Evolutionary conservation across 2,888 invertebrate genomes (phyloP), one percentile per base, ranked within the genome.

Genomic region (Calameuta pallipes): DNA sequence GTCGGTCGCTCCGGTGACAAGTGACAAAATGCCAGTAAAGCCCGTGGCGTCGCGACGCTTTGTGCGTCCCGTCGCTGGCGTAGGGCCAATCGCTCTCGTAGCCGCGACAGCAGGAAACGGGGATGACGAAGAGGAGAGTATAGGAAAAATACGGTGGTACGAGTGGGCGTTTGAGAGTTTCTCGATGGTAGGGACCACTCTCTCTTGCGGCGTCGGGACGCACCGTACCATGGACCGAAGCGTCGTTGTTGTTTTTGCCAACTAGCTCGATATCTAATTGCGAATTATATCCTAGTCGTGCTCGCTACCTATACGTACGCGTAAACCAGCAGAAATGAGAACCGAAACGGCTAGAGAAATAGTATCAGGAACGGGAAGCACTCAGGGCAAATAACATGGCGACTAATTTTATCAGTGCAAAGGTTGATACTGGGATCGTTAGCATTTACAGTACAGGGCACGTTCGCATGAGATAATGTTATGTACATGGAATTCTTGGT

Each of bases 61-160:
- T 82, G 76, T 82, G 82, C 81, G 80, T 84, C 85, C 76, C 82
- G 83, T 85, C 82, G 84, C 80, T 84, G 84, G 84, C 83, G 79
- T 69, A 76, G 71, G 75, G 84, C 85, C 82, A 85, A 82, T 84
- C 81, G 83, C 74, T 68, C 75, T 77, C 79, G 77, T 79, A 70
- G 73, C 77, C 80, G 41, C 41, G 41, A 41, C 15, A 41, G 41
- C 15, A 41, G 41, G 15, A 41, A 41, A 41, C 1, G 15, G 41
- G 78, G 35, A 36, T 69, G 33, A 70, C 70, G 70, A 70, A 6
- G 33, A 12, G 30, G 33, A 4, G 30, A 33, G 70, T 6, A n/a
- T 70, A 33, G 70, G 15, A 33, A 70, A 70, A 70, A 30, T 33
- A 33, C 30, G 30, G 33, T 33, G 30, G 70, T 12, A 2, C 70